A percentile compares a stretch with the other conserved stretches of the same genome.
Conservation (phyloP, 2,888 invertebrate species). For the Agrotis ipsilon region DNA sequence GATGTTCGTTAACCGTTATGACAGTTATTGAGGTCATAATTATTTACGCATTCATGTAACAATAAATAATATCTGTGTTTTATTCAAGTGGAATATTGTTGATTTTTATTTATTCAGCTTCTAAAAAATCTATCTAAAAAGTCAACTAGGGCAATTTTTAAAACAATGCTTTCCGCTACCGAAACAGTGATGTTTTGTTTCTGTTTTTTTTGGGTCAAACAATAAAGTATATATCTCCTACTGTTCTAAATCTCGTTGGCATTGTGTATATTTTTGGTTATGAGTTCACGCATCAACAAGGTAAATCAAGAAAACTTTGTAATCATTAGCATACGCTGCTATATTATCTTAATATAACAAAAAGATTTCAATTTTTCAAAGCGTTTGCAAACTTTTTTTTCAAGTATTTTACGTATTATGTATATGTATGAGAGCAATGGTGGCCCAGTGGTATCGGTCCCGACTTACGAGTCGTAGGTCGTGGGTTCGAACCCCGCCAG, state of each 20-base stretch:
- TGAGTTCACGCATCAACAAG: neutral
- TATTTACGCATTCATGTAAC: conserved; percentile 5
- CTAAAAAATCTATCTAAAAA: neutral
- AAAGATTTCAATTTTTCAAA: too few species aligned
- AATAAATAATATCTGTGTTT: neutral
- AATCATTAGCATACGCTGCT: too few species aligned
- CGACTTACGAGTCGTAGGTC: too few species aligned
- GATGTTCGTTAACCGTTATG: conserved; percentile 16
- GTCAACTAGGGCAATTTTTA: conserved; percentile 7
- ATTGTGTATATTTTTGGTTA: neutral
- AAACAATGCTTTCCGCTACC: neutral
- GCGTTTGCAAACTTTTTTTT: too few species aligned
- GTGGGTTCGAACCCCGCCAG: too few species aligned
- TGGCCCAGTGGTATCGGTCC: too few species aligned
- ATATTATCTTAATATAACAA: too few species aligned
- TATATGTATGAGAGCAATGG: too few species aligned
- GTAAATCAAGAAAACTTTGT: too few species aligned
- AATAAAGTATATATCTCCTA: neutral
- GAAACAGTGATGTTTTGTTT: conserved; percentile 29
- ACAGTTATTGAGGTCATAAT: neutral
- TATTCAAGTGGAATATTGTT: neutral
- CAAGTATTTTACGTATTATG: too few species aligned
- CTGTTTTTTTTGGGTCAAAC: conserved; percentile 14
- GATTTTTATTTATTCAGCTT: neutral
- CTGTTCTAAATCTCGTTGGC: conserved; percentile 3